Percentiles rank a stretch among this genome's conserved stretches.
These are phyloP conservation scores for Glareola pratincola DNA, from an alignment of 2,113 vertebrate species.

Conservation along the genomic window DNA sequence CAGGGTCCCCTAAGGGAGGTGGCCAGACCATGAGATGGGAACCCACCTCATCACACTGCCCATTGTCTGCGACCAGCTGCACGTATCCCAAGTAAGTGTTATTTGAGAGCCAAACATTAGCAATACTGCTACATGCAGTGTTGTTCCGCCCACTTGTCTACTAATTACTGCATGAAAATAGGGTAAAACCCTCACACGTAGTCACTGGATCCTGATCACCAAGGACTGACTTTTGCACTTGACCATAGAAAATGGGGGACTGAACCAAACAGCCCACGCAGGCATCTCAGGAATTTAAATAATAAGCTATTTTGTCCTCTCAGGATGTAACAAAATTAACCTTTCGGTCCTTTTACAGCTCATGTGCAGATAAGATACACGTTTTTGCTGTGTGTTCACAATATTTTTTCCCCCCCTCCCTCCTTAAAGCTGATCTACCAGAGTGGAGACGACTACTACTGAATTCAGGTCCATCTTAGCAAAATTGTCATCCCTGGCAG, in stretches of 20 bases:
- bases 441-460: background rate
- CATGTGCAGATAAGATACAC: background rate
- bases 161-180: background rate
- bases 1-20: background rate
- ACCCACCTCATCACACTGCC: background rate
- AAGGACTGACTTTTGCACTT: accelerated
- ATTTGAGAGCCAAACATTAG: background rate
- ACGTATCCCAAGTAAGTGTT: background rate
- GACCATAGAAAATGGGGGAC: accelerated
- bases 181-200: background rate
- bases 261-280: background rate
- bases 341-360: background rate
- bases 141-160: background rate
- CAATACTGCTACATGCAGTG: background rate
- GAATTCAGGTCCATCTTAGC: background rate
- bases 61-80: background rate
- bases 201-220: background rate
- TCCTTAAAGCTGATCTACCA: background rate
- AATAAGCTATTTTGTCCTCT: background rate
- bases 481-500: background rate
- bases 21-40: background rate
- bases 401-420: background rate
- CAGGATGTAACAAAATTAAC: background rate
- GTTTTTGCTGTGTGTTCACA: background rate
- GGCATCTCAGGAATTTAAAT: background rate